Base-by-base conservation (phyloP, 2,113 vertebrate species). In the Cepphus grylle region DNA sequence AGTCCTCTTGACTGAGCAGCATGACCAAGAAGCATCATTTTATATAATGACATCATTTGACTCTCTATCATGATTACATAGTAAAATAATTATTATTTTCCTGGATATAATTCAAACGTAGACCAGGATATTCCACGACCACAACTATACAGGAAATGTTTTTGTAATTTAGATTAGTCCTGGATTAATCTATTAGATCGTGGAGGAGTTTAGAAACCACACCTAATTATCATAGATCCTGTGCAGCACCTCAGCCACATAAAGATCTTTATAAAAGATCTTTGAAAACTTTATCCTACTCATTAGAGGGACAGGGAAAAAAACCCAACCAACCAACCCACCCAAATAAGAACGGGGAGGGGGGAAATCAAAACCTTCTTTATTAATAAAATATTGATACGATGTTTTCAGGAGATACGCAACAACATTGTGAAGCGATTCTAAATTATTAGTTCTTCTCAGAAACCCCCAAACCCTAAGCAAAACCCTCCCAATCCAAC, bases 51-150 rank as follows among this genome's bases (percentile, higher is more conserved):
- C 3, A 25, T 32, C 7, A 77, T 81, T 42, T 88, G 50, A 53
- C 62, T 90, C 12, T 63, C 27, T 43, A 40, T 29, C 59, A 59
- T 49, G 26, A 90, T 58, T 81, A 38, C 19, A 38, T 10, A 62
- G 50, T 73, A 81, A 82, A 94, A 86, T 62, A 70, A 88, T 45
- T n/a, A 27, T 36, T 77, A 30, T 86, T 90, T 90, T 73, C 32
- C 49, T 78, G 16, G 10, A 43, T 47, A 18, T 27, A 67, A 91
- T 67, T 70, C 29, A 94, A 40, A 86, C 16, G 10, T 53, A 21
- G 29, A 71, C 2, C 4, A 59, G 72, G 22, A 86, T 74, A 79
- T 89, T 89, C 45, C 58, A 86, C 38, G 15, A 77, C 6, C 34
- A 34, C 49, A 74, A 53, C 55, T 61, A 45, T 11, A 36, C 27